Percentiles rank a stretch among this genome's conserved stretches.
Evolutionary conservation across 2,888 invertebrate species (phyloP).

Genomic region (Dicyrtomina minuta): DNA sequence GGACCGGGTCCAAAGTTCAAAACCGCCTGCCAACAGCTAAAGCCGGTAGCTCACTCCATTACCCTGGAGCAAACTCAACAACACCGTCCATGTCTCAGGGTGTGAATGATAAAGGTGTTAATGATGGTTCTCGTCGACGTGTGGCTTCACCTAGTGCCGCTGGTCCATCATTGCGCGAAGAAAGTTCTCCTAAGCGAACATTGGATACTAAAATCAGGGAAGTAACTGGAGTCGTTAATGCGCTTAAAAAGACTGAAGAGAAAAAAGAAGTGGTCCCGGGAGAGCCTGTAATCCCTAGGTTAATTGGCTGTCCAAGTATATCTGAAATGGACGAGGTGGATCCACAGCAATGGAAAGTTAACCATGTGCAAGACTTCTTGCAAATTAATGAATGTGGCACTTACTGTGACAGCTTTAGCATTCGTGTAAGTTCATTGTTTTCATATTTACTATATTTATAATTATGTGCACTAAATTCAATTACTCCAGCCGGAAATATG

Average conservation of each 20-base stretch:
- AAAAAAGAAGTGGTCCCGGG: constrained; percentile 9
- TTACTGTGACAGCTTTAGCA: constrained; percentile 64
- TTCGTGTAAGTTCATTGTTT: constrained; percentile 57
- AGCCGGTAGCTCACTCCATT: not conserved
- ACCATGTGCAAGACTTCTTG: constrained; percentile 86
- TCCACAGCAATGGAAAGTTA: constrained; percentile 65
- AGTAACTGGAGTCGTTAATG: constrained; percentile 1
- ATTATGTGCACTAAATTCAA: not conserved
- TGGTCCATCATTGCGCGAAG: constrained; percentile 5
- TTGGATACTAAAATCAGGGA: not conserved
- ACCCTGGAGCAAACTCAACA: constrained; percentile 1
- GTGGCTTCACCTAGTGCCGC: constrained; percentile 6
- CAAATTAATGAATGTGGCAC: constrained; percentile 77
- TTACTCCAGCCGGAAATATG: not conserved
- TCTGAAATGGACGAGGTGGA: constrained; percentile 32
- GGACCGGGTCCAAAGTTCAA: not conserved
- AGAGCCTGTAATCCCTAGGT: constrained; percentile 19
- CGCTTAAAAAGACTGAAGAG: constrained; percentile 26
- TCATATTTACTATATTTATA: not conserved
- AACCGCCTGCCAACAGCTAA: constrained; percentile 13
- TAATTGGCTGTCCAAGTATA: constrained; percentile 25
- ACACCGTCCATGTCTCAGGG: constrained; percentile 4
- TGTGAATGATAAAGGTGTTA: not conserved
- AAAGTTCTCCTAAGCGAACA: not conserved
- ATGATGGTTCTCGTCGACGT: constrained; percentile 16